Evolutionary conservation across 2,113 vertebrate species (phyloP).

Genomic region (Tenrec ecaudatus): DNA sequence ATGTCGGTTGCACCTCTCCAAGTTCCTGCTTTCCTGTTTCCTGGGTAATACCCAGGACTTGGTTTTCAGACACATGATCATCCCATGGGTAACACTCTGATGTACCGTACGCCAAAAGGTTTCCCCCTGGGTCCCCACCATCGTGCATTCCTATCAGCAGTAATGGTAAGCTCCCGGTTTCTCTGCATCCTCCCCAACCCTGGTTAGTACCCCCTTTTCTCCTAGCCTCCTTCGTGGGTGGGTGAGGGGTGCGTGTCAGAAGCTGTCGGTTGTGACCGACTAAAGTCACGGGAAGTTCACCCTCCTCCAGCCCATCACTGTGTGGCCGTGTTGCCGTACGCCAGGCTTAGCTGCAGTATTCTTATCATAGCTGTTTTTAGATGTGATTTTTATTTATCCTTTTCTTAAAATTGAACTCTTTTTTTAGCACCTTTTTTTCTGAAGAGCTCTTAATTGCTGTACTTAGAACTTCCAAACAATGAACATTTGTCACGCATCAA

Average conservation of each 20-base stretch:
- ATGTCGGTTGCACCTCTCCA: background rate
- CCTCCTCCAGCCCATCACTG: background rate
- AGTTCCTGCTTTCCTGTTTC: background rate
- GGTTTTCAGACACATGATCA: background rate
- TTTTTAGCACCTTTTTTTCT: slow-evolving; percentile 66
- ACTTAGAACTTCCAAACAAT: slow-evolving; percentile 75
- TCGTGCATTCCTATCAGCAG: background rate
- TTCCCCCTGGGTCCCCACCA: background rate
- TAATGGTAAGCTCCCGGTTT: background rate
- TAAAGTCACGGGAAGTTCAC: background rate
- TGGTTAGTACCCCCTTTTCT: background rate
- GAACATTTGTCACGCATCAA: slow-evolving; percentile 65
- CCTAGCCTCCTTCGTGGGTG: background rate
- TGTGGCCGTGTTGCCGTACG: background rate
- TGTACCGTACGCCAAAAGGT: background rate
- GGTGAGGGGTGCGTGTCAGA: background rate
- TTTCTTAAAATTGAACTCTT: background rate
- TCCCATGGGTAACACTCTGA: background rate
- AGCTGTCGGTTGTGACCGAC: background rate
- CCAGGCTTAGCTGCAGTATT: slow-evolving; percentile 20
- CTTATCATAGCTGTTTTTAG: slow-evolving; percentile 46
- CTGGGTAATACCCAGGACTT: background rate
- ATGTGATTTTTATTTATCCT: slow-evolving; percentile 67
- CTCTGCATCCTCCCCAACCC: background rate
- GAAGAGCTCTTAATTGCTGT: slow-evolving; percentile 76